Evolutionary conservation across 2,888 invertebrate genomes (phyloP).

Genomic region (Creontiades dilutus): DNA sequence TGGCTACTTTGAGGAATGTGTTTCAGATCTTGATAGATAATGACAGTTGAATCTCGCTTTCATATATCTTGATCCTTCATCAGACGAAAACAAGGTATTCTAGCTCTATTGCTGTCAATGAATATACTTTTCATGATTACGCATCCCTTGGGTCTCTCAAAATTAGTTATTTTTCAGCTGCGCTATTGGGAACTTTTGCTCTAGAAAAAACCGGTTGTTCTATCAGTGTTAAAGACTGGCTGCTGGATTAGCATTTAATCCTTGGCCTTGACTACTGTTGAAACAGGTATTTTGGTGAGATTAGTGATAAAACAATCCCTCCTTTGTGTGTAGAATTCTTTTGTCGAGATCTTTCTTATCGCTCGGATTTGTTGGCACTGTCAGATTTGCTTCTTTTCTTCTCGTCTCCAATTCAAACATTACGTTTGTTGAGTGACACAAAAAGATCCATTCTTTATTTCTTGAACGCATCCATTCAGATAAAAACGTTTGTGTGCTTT

Average conservation of each 20-base stretch:
- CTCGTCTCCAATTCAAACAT: conserved; percentile 26
- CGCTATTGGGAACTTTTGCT: too few relatives aligned
- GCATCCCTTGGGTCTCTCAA: not conserved
- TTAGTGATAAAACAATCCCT: conserved; percentile 45
- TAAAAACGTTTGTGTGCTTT: conserved; percentile 10
- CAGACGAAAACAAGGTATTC: too few relatives aligned
- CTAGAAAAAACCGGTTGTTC: not conserved
- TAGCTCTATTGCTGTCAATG: too few relatives aligned
- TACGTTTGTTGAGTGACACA: conserved; percentile 21
- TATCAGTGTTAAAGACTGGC: not conserved
- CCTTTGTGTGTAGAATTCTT: not conserved
- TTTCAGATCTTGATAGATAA: too few relatives aligned
- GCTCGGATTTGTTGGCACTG: conserved; percentile 42
- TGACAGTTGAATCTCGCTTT: too few relatives aligned
- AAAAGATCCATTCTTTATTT: not conserved
- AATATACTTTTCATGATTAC: too few relatives aligned
- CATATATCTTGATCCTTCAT: too few relatives aligned
- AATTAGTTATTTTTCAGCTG: not conserved
- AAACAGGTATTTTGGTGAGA: conserved; percentile 26
- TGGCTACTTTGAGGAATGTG: too few relatives aligned
- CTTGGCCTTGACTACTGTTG: conserved; percentile 58
- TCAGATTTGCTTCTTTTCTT: conserved; percentile 15
- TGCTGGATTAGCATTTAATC: conserved; percentile 16
- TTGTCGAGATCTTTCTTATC: conserved; percentile 43
- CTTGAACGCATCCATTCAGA: conserved; percentile 5